Conservation (phyloP, 2,797 vertebrate species). For the Eutrigla gurnardus region DNA sequence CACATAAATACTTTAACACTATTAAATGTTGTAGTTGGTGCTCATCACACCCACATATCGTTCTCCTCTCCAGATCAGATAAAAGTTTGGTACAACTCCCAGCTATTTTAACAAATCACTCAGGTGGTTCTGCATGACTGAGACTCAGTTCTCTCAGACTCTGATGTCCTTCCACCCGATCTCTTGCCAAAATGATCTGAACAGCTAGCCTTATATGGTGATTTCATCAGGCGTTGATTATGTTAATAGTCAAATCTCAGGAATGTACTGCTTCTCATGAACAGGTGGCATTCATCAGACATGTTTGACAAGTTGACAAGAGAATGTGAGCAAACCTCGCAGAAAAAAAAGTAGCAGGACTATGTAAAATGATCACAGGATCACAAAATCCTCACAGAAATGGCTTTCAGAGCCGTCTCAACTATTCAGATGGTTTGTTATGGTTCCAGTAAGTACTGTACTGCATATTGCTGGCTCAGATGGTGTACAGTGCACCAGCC, state of each 20-base stretch:
- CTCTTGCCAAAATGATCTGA: background rate
- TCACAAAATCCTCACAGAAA: background rate
- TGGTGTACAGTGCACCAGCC: slow-evolving; percentile 46
- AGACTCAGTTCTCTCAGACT: background rate
- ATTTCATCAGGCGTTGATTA: background rate
- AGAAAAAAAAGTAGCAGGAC: background rate
- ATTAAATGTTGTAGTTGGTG: background rate
- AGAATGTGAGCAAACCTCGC: background rate
- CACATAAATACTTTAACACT: background rate
- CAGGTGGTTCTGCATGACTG: background rate
- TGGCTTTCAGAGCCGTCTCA: background rate
- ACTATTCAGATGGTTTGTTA: background rate
- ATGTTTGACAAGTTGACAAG: background rate
- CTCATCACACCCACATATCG: background rate
- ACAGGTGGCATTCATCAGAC: slow-evolving; percentile 1
- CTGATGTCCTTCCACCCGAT: background rate
- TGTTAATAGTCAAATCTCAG: background rate
- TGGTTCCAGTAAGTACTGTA: background rate
- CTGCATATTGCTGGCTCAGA: slow-evolving; percentile 34
- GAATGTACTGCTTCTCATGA: background rate
- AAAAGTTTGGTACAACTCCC: background rate
- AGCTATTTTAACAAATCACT: background rate
- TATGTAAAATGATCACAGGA: background rate
- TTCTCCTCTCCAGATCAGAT: background rate
- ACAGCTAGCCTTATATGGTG: background rate